These are phyloP conservation scores for Crocodylus rhombifer DNA, from an alignment of 2,797 vertebrate species.

Conservation along the genomic window DNA sequence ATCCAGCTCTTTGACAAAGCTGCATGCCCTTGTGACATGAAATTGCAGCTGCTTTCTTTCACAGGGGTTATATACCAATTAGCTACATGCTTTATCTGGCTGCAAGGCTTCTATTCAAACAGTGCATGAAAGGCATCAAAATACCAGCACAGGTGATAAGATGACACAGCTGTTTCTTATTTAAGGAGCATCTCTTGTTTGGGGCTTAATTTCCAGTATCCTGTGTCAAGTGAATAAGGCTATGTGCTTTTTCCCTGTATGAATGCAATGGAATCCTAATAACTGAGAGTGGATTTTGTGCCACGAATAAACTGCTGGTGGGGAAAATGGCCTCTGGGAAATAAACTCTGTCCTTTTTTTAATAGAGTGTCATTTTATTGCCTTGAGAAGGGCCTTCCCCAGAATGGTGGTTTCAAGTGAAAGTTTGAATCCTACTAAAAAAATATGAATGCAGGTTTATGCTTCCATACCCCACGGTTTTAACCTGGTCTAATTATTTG, in stretches of 20 bases:
- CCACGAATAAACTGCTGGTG: slow-evolving; percentile 33
- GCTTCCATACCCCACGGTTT: background rate
- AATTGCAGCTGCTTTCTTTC: slow-evolving; percentile 15
- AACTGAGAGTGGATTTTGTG: background rate
- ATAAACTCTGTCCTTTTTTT: slow-evolving; percentile 15
- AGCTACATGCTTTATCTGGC: background rate
- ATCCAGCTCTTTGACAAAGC: slow-evolving; percentile 28
- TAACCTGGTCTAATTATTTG: background rate
- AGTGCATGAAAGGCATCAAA: slow-evolving; percentile 11
- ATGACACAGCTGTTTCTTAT: rapidly evolving
- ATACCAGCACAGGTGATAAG: slow-evolving; percentile 18
- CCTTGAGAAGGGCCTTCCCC: background rate
- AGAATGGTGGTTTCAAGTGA: background rate
- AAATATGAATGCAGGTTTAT: background rate
- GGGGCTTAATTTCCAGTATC: background rate
- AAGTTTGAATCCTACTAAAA: background rate
- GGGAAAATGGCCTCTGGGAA: background rate
- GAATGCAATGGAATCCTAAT: background rate
- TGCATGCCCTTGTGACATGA: background rate
- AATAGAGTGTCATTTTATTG: background rate
- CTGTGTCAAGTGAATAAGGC: background rate
- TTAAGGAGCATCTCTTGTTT: background rate
- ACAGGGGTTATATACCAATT: background rate
- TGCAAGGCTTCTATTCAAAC: slow-evolving; percentile 32
- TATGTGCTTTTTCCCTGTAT: background rate